phyloP scores from a whole-genome alignment of 2,113 vertebrate genomes.

The Malurus elegans region DNA sequence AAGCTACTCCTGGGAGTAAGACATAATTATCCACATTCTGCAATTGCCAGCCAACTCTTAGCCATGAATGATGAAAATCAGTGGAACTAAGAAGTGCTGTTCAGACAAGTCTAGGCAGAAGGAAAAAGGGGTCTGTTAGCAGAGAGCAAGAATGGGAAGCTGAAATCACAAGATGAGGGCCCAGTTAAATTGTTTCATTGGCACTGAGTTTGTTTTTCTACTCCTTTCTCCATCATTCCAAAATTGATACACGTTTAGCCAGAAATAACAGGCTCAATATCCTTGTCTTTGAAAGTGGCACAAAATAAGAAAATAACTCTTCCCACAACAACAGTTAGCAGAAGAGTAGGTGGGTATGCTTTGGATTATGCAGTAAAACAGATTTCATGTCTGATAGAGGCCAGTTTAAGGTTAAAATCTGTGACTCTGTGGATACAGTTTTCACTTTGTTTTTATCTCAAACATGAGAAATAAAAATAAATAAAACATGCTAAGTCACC shows the following conservation, averaged over 20 bases:
- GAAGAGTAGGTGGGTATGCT: not conserved
- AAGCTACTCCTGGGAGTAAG: not conserved
- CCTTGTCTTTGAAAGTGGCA: not conserved
- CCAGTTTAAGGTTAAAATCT: not conserved
- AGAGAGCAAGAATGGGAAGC: not conserved
- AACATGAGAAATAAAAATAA: not conserved
- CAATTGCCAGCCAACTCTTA: not conserved
- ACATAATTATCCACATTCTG: not conserved
- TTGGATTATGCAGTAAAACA: not conserved
- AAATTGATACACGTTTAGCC: not conserved
- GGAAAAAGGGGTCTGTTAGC: not conserved
- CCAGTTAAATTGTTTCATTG: not conserved
- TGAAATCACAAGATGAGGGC: not conserved
- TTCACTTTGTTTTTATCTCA: not conserved
- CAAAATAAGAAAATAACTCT: not conserved
- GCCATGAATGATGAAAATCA: not conserved
- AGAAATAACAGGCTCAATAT: not conserved
- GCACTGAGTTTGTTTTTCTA: not conserved
- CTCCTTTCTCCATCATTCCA: not conserved
- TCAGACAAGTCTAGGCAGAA: not conserved
- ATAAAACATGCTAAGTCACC: not conserved
- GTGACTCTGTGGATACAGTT: not conserved
- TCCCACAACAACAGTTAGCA: not conserved
- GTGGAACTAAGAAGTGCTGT: not conserved
- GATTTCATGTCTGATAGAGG: not conserved